Evolutionary conservation across 2,797 vertebrate species (phyloP).

Genomic region (Tragelaphus oryx): DNA sequence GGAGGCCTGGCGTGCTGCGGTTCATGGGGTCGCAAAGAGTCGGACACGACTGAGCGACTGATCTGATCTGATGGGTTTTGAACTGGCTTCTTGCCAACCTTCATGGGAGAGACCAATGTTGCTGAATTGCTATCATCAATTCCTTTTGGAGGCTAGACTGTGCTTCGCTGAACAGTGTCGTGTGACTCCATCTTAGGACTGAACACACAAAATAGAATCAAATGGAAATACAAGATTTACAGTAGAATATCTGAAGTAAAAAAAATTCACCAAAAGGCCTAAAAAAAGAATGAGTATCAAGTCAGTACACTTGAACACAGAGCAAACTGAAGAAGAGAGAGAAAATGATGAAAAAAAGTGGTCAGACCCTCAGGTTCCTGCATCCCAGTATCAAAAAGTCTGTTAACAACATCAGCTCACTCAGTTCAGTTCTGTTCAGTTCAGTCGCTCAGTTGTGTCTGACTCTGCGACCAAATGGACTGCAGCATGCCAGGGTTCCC

Average conservation of each 20-base stretch:
- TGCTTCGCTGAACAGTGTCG: neutral
- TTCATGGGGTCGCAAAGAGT: too few species aligned
- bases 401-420: neutral
- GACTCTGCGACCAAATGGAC: rapidly evolving
- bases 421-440: neutral
- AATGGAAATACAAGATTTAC: neutral
- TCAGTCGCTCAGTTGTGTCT: neutral
- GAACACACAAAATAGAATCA: neutral
- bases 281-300: neutral
- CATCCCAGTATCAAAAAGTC: neutral
- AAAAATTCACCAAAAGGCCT: neutral
- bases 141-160: neutral
- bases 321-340: neutral
- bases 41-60: too few species aligned
- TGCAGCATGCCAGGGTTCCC: neutral
- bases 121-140: neutral
- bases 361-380: neutral
- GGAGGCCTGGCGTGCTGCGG: too few species aligned
- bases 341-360: neutral
- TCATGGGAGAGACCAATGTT: neutral
- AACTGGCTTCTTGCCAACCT: neutral
- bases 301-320: neutral
- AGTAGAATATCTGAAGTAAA: neutral
- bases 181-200: neutral
- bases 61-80: neutral